These are phyloP conservation scores for Tautogolabrus adspersus DNA, from an alignment of 2,113 vertebrate species.

Conservation along the genomic window DNA sequence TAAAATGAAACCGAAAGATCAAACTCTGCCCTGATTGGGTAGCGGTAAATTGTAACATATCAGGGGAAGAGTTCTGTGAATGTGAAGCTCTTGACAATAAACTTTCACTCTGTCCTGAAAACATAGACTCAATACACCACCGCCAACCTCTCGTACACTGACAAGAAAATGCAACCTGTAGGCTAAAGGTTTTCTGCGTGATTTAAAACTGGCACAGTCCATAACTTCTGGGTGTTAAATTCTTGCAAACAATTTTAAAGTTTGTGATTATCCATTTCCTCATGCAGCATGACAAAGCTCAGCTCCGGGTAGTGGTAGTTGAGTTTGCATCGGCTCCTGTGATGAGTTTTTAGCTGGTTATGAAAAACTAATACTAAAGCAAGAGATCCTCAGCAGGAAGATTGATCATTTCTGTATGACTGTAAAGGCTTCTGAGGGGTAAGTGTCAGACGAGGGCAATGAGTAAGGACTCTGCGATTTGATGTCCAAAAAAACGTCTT, in stretches of 20 bases:
- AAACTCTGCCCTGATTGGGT: too few species aligned
- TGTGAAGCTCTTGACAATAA: not conserved
- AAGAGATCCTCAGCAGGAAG: too few species aligned
- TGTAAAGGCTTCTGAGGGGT: too few species aligned
- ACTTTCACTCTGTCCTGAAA: not conserved
- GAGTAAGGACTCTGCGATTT: too few species aligned
- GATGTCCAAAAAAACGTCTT: too few species aligned
- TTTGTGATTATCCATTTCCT: constrained; percentile 14
- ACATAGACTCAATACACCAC: not conserved
- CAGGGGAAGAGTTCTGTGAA: not conserved
- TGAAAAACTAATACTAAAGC: too few species aligned
- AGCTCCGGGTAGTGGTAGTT: not conserved
- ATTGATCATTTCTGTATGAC: too few species aligned
- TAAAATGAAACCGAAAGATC: not conserved
- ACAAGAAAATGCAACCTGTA: not conserved
- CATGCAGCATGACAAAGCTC: not conserved
- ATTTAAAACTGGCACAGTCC: not conserved
- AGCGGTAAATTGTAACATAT: too few species aligned
- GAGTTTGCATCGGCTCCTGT: not conserved
- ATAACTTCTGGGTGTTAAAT: not conserved
- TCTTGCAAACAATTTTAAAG: constrained; percentile 13
- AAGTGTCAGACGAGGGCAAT: too few species aligned
- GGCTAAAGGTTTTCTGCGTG: not conserved
- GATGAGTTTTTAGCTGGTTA: too few species aligned
- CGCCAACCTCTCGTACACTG: not conserved